Conservation (phyloP, 1,140 invertebrate genomes). For the Calephelis nemesis region DNA sequence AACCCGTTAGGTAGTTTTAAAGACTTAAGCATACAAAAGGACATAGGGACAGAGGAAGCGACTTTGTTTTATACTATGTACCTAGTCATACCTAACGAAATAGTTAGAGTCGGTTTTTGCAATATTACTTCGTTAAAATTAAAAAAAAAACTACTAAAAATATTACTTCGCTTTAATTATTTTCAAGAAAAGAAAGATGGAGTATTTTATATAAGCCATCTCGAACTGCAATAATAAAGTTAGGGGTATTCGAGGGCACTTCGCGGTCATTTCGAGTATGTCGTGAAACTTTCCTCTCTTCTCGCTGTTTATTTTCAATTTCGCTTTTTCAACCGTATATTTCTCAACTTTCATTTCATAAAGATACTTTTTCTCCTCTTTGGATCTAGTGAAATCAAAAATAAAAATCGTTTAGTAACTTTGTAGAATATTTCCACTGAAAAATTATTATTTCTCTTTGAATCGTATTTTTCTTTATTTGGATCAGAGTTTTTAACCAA, state of each 20-base stretch:
- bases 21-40: too few relatives aligned
- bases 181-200: not conserved
- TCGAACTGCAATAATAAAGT: conserved; percentile 12
- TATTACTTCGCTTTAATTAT: not conserved
- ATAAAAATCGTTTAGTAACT: conserved; percentile 7
- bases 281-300: conserved; percentile 14
- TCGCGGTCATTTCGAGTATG: conserved; percentile 18
- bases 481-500: too few relatives aligned
- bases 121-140: too few relatives aligned
- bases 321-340: conserved; percentile 16
- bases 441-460: not conserved
- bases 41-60: too few relatives aligned
- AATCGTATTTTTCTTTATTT: too few relatives aligned
- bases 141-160: too few relatives aligned
- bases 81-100: too few relatives aligned
- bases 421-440: not conserved
- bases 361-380: conserved; percentile 11
- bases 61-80: too few relatives aligned
- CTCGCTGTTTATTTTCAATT: conserved; percentile 22
- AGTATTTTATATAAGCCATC: conserved; percentile 1
- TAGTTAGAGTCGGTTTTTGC: too few relatives aligned
- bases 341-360: conserved; percentile 6
- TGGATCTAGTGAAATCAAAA: conserved; percentile 6
- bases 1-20: too few relatives aligned
- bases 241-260: conserved; percentile 7